These are phyloP conservation scores for Onychomys torridus DNA, from an alignment of 2,797 vertebrate species.

Conservation along the genomic window DNA sequence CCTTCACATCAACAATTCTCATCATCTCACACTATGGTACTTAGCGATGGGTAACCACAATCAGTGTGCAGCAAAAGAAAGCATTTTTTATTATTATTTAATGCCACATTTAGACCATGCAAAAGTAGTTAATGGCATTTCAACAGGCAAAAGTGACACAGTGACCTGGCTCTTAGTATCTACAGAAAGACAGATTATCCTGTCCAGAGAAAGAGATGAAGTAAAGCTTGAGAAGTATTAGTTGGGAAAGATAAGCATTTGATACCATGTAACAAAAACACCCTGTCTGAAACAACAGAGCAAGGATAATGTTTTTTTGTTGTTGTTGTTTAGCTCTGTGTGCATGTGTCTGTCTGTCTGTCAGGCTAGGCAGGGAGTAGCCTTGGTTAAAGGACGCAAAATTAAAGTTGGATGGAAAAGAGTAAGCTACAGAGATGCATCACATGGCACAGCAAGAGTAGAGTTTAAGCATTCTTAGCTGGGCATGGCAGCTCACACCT, in stretches of 20 bases:
- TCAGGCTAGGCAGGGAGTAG: background rate
- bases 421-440: background rate
- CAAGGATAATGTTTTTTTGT: background rate
- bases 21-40: conserved; percentile 7
- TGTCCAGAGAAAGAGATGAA: conserved; percentile 8
- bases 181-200: background rate
- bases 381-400: conserved; percentile 36
- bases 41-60: background rate
- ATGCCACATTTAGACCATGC: conserved; percentile 54
- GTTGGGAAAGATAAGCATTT: conserved; percentile 13
- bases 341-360: background rate
- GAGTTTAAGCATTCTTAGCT: background rate
- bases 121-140: conserved; percentile 28
- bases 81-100: conserved; percentile 41
- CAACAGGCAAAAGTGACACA: background rate
- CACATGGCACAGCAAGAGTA: background rate
- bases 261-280: background rate
- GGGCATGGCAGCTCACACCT: background rate
- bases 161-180: conserved; percentile 27
- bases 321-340: conserved; percentile 11
- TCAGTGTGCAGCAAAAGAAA: background rate
- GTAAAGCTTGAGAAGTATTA: conserved; percentile 38
- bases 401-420: background rate
- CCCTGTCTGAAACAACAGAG: conserved; percentile 27
- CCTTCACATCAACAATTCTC: conserved; percentile 39